A percentile compares a stretch with the other conserved stretches of the same genome.
Conservation (phyloP, 2,888 invertebrate species). For the Drosophila algonquin region DNA sequence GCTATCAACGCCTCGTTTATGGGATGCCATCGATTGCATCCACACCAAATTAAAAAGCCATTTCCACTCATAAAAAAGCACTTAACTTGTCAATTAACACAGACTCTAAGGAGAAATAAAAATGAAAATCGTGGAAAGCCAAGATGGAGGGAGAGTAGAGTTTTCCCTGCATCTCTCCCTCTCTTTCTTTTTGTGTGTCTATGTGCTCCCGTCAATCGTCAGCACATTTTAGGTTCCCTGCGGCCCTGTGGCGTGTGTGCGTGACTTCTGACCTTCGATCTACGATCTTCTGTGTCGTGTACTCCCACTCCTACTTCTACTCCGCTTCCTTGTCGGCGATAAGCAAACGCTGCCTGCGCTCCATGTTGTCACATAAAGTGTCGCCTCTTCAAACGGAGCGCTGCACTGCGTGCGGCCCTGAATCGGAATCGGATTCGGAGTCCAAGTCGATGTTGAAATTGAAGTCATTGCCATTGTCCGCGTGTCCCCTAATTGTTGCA, state of each 20-base stretch:
- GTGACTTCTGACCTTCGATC: constrained; percentile 63
- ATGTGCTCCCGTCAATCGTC: constrained; percentile 59
- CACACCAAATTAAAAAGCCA: constrained; percentile 80
- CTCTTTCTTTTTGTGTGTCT: constrained; percentile 26
- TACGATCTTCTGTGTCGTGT: constrained; percentile 26
- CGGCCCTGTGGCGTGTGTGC: constrained; percentile 38
- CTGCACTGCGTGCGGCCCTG: constrained; percentile 66
- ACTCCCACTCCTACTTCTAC: constrained; percentile 9
- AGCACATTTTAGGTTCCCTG: constrained; percentile 57
- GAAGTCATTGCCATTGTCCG: constrained; percentile 43
- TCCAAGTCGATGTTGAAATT: constrained; percentile 1
- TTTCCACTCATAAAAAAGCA: constrained; percentile 80
- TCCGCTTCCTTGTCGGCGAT: constrained; percentile 31
- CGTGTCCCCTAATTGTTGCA: constrained; percentile 67
- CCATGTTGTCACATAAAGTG: constrained; percentile 77
- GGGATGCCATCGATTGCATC: constrained; percentile 63
- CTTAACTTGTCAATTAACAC: constrained; percentile 79
- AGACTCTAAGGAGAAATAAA: constrained; percentile 24
- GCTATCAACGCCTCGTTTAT: constrained; percentile 63
- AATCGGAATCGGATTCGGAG: constrained; percentile 31
- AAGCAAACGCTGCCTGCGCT: constrained; percentile 51
- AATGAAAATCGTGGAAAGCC: neutral
- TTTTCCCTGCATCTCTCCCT: constrained; percentile 37
- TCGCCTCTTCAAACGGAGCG: constrained; percentile 61
- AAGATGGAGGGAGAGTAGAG: constrained; percentile 2